Evolutionary conservation across 2,113 vertebrate species (phyloP).

Genomic region (Triplophysa rosa): DNA sequence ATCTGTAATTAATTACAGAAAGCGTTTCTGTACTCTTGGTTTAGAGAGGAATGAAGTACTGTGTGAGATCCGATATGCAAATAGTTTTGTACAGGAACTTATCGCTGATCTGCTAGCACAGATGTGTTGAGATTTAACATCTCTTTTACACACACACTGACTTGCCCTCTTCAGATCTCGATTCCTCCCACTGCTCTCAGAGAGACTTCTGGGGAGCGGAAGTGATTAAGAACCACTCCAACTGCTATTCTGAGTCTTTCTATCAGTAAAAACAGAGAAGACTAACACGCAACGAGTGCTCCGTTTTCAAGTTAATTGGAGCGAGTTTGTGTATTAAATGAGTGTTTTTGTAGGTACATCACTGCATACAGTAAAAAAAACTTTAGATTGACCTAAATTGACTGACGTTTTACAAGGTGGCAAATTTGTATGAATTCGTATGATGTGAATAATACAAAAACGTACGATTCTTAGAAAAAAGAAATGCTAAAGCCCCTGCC

Average conservation of each 20-base stretch:
- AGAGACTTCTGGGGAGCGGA: constrained; percentile 33
- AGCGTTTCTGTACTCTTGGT: not conserved
- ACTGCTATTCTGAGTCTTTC: constrained; percentile 33
- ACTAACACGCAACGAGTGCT: constrained; percentile 18
- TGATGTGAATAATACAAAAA: too few relatives aligned
- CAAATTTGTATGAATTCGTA: too few relatives aligned
- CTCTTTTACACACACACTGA: not conserved
- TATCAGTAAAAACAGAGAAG: constrained; percentile 19
- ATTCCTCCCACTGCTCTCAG: constrained; percentile 22
- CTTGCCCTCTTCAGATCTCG: not conserved
- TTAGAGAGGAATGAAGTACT: not conserved
- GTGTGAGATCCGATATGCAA: not conserved
- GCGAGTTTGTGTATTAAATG: not conserved
- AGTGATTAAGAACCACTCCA: constrained; percentile 44
- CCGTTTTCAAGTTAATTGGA: constrained; percentile 46
- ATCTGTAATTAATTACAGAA: not conserved
- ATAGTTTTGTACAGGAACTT: not conserved
- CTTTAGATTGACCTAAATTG: too few relatives aligned
- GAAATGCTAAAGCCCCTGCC: too few relatives aligned
- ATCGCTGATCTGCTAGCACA: not conserved
- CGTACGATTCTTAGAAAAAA: too few relatives aligned
- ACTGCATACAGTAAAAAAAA: not conserved
- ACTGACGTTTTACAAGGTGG: too few relatives aligned
- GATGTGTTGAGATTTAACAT: not conserved
- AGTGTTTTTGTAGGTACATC: not conserved